A percentile compares a stretch with the other conserved stretches of the same genome.
Conservation (phyloP, 1,140 invertebrate species). For the Arctopsyche grandis region DNA sequence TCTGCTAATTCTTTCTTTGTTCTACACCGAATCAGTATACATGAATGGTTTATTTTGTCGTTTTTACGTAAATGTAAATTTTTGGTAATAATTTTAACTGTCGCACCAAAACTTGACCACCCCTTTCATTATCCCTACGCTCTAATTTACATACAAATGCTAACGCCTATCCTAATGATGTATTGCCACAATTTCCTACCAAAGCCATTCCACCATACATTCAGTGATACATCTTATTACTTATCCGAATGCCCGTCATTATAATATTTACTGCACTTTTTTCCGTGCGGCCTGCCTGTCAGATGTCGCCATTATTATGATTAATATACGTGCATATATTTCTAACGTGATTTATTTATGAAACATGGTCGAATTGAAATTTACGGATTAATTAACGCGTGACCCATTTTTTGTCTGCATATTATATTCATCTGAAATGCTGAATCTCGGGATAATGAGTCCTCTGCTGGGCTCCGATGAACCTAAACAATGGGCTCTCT, state of each 20-base stretch:
- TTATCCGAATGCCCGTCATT: too few relatives aligned
- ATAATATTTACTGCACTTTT: too few relatives aligned
- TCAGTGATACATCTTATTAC: too few relatives aligned
- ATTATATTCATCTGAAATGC: neutral
- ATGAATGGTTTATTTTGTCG: neutral
- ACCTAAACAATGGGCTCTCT: neutral
- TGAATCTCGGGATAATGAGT: neutral
- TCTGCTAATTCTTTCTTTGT: neutral
- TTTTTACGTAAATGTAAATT: slow-evolving; percentile 25
- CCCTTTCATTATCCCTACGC: slow-evolving; percentile 5
- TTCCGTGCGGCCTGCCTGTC: too few relatives aligned
- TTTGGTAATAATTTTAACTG: slow-evolving; percentile 1
- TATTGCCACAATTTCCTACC: slow-evolving; percentile 9
- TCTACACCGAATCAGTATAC: neutral
- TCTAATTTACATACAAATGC: slow-evolving; percentile 18
- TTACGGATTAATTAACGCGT: too few relatives aligned
- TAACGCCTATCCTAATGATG: neutral
- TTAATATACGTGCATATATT: too few relatives aligned
- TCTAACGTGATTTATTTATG: too few relatives aligned
- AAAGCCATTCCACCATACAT: neutral
- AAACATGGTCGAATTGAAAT: too few relatives aligned
- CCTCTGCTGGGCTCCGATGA: neutral
- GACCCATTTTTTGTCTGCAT: neutral
- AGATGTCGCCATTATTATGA: too few relatives aligned
- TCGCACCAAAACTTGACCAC: slow-evolving; percentile 15